Evolutionary conservation across 2,888 invertebrate species (phyloP), one percentile per base, ranked within the genome.

Genomic region (Heliconius sara): DNA sequence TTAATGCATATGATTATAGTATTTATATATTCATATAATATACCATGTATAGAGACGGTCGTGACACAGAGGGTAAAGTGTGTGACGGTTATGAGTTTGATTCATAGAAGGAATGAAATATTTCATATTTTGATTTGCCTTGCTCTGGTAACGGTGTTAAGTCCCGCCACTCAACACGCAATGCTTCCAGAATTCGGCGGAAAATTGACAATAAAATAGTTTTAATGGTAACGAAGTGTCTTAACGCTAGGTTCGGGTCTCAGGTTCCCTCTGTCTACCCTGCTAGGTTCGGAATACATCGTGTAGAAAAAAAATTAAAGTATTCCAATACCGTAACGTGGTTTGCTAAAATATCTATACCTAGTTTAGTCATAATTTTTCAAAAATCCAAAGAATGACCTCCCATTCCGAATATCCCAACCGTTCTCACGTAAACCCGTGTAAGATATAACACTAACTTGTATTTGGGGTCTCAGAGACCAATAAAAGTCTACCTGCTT

Each of bases 401-500:
- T 72, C 65, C 52, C 70, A 72, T 47, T 77, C 57, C 34, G 66
- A 63, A 72, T 65, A 67, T 60, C 71, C 67, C 39, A 76, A 76
- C 34, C 67, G 76, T 78, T 80, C 80, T 72, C 81, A 80, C 76
- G 77, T 75, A 52, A 74, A 39, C 65, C 73, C 80, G 80, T 78
- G 81, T 79, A 34, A 81, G 72, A 81, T 79, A 74, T 81, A 82
- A 78, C 81, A 82, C 79, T 78, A 77, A 85, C 86, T 85, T 83
- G 83, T 84, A 85, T 83, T 86, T 87, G 85, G 88, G 85, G 79
- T 84, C 86, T 86, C 85, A 84, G 85, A 85, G 88, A 86, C 83
- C 85, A 90, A 88, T 93, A 93, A 93, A 93, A 92, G 90, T 91
- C 91, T 95, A 95, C 95, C 95, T 94, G 94, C 88, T 90, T 88